Conservation (phyloP, 2,888 invertebrate species). For the Epinotia brunnichana region DNA sequence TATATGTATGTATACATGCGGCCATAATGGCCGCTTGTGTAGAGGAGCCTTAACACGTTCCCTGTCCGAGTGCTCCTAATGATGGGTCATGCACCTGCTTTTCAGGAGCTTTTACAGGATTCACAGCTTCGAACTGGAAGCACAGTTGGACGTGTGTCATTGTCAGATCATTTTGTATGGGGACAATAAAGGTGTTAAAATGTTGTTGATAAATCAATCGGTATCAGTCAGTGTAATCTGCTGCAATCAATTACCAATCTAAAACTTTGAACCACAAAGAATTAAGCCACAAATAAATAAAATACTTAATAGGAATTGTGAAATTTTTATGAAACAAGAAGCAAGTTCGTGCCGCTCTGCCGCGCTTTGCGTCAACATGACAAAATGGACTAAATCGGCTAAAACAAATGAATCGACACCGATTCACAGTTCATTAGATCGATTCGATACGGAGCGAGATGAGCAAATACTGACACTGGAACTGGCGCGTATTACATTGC, state of each 20-base stretch:
- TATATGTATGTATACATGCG: too few relatives aligned
- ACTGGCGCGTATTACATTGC: too few relatives aligned
- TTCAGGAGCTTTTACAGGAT: too few relatives aligned
- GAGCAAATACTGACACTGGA: not conserved
- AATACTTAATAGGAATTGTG: conserved; percentile 24
- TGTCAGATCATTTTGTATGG: too few relatives aligned
- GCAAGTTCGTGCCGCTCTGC: conserved; percentile 26
- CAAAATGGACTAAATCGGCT: conserved; percentile 10
- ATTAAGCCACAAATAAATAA: conserved; percentile 18
- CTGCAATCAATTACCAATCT: conserved; percentile 11
- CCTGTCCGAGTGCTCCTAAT: too few relatives aligned
- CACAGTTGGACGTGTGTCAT: too few relatives aligned
- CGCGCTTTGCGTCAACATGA: conserved; percentile 27
- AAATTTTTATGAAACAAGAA: conserved; percentile 24
- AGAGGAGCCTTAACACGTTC: too few relatives aligned
- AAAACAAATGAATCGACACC: conserved; percentile 16
- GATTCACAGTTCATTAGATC: conserved; percentile 26
- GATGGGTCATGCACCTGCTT: too few relatives aligned
- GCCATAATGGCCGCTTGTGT: too few relatives aligned
- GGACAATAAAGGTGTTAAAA: not conserved
- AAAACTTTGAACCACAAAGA: conserved; percentile 14
- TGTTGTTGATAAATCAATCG: too few relatives aligned
- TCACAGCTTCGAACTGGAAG: too few relatives aligned
- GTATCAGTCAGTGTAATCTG: not conserved
- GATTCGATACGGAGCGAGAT: conserved; percentile 7